Evolutionary conservation across 1,140 invertebrate species (phyloP).

Genomic region (Acromyrmex echinatior): DNA sequence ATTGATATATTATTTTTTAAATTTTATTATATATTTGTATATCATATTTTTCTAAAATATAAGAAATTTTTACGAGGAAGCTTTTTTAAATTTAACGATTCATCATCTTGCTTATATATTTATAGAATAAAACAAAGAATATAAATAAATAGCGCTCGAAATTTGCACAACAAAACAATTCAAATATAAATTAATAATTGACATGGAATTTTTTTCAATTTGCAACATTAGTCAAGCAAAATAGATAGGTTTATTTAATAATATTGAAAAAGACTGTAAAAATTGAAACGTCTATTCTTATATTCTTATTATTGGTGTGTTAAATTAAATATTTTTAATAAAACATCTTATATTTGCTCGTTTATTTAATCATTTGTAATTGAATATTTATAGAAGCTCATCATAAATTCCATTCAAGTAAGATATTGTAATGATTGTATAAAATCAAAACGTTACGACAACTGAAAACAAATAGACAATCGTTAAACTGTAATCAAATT

Average conservation of each 20-base stretch:
- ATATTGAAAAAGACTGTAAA: too few species aligned
- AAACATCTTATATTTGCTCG: too few species aligned
- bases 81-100: neutral
- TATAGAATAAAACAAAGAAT: neutral
- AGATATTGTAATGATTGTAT: neutral
- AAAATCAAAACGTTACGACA: neutral
- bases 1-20: neutral
- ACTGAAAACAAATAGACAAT: neutral
- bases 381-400: neutral
- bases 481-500: neutral
- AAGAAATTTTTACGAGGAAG: neutral
- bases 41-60: neutral
- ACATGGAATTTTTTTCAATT: too few species aligned
- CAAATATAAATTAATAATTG: too few species aligned
- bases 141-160: too few species aligned
- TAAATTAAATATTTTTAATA: too few species aligned
- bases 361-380: too few species aligned
- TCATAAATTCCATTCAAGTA: neutral
- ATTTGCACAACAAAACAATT: too few species aligned
- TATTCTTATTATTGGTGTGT: too few species aligned
- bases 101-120: conserved; percentile 1
- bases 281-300: too few species aligned
- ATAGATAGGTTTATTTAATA: too few species aligned
- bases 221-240: too few species aligned
- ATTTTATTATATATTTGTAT: neutral